Conservation (phyloP, 2,888 invertebrate species). For the Pyrrhia umbra region DNA sequence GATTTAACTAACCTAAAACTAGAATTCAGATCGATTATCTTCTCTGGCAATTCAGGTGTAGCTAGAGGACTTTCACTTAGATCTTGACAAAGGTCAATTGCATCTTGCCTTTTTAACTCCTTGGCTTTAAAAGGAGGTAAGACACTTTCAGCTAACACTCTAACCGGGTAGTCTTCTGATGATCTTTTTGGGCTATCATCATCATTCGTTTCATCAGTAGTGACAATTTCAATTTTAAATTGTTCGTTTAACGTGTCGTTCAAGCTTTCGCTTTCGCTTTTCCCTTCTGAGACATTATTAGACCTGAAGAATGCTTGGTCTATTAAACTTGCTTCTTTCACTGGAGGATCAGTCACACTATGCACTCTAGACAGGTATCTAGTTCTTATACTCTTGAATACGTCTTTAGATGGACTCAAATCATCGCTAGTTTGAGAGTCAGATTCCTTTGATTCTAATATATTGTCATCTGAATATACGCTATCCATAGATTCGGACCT, state of each 20-base stretch:
- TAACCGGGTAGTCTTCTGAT: constrained; percentile 55
- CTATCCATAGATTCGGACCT: constrained; percentile 84
- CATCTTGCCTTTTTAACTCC: constrained; percentile 79
- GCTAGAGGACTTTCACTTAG: constrained; percentile 62
- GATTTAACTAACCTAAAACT: constrained; percentile 69
- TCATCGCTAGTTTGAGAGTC: constrained; percentile 75
- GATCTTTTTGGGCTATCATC: constrained; percentile 67
- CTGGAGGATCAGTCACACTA: constrained; percentile 78
- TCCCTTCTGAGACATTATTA: constrained; percentile 64
- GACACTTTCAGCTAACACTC: constrained; percentile 65
- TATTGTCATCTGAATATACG: constrained; percentile 78
- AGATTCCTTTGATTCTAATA: constrained; percentile 71
- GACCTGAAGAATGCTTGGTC: constrained; percentile 82
- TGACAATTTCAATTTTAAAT: constrained; percentile 78
- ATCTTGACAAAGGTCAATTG: constrained; percentile 71
- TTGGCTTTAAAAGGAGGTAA: constrained; percentile 72
- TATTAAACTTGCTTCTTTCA: constrained; percentile 74
- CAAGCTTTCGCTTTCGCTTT: constrained; percentile 59
- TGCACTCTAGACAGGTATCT: constrained; percentile 85
- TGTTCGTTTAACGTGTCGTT: constrained; percentile 50
- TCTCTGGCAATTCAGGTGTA: constrained; percentile 53
- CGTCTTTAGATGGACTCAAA: constrained; percentile 75
- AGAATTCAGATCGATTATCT: constrained; percentile 63
- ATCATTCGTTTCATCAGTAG: constrained; percentile 81
- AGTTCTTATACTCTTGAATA: constrained; percentile 84